These are phyloP conservation scores for Pseudomugil tenellus DNA, from an alignment of 2,797 vertebrate genomes.

Conservation along the genomic window DNA sequence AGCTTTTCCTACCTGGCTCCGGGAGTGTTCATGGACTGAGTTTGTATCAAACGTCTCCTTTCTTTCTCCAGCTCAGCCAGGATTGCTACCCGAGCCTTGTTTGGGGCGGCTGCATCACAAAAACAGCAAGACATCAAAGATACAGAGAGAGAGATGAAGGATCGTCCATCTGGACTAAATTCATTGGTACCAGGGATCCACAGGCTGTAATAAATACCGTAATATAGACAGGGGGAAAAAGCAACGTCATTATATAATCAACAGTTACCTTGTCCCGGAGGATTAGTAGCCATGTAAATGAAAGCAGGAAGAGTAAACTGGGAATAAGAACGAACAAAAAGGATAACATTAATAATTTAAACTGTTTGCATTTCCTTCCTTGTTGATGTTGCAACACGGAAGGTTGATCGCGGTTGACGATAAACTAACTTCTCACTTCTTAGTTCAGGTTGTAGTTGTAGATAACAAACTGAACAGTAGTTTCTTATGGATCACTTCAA, in stretches of 20 bases:
- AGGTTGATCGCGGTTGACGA: neutral
- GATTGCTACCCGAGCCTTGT: conserved; percentile 96
- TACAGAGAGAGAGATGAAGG: too few species aligned
- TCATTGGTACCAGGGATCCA: too few species aligned
- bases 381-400: conserved; percentile 15
- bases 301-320: neutral
- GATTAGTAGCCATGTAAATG: conserved; percentile 63
- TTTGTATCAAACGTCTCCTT: conserved; percentile 94
- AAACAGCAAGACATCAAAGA: conserved; percentile 10
- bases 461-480: neutral
- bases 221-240: neutral
- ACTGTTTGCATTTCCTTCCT: conserved; percentile 14
- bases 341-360: neutral
- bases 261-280: conserved; percentile 81
- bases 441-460: neutral
- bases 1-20: conserved; percentile 79
- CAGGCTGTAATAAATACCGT: too few species aligned
- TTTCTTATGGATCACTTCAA: neutral
- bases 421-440: neutral
- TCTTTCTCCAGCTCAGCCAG: conserved; percentile 96
- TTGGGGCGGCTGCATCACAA: conserved; percentile 86
- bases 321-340: neutral
- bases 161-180: too few species aligned
- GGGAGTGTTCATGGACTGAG: conserved; percentile 90
- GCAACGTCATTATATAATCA: neutral